These are phyloP conservation scores for Leiothrix lutea DNA, from an alignment of 2,113 vertebrate species.

Conservation along the genomic window DNA sequence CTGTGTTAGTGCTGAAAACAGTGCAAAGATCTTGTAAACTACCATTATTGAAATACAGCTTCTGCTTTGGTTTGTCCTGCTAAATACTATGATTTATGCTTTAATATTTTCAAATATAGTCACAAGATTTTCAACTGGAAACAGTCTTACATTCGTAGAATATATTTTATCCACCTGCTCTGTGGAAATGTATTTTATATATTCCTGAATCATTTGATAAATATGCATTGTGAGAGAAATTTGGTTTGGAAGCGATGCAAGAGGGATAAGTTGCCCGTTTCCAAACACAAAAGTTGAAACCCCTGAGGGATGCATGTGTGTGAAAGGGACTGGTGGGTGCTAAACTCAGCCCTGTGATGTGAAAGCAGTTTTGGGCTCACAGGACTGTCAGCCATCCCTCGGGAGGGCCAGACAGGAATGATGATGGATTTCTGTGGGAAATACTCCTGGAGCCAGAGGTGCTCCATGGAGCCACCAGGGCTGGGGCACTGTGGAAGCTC, in stretches of 20 bases:
- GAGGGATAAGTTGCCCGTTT: neutral
- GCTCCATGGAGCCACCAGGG: fast-evolving
- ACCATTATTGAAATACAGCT: constrained; percentile 63
- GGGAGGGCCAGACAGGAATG: neutral
- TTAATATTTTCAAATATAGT: constrained; percentile 60
- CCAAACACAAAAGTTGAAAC: neutral
- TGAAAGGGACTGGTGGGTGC: neutral
- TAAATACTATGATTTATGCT: constrained; percentile 67
- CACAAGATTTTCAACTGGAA: constrained; percentile 56
- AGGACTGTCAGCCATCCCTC: neutral
- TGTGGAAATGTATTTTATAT: neutral
- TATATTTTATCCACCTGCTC: neutral
- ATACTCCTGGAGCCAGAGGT: neutral
- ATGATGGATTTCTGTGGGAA: neutral
- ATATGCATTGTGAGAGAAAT: neutral
- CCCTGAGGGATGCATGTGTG: neutral
- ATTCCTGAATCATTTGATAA: constrained; percentile 18
- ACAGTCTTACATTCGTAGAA: constrained; percentile 52
- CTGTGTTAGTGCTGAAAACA: constrained; percentile 14
- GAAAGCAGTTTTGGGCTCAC: neutral
- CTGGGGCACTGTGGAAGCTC: fast-evolving
- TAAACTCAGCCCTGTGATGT: neutral
- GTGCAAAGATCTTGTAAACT: constrained; percentile 26
- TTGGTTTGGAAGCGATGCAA: neutral
- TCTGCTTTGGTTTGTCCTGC: constrained; percentile 62